Conservation (phyloP, 2,888 invertebrate species). For the Brachyopa scutellaris region DNA sequence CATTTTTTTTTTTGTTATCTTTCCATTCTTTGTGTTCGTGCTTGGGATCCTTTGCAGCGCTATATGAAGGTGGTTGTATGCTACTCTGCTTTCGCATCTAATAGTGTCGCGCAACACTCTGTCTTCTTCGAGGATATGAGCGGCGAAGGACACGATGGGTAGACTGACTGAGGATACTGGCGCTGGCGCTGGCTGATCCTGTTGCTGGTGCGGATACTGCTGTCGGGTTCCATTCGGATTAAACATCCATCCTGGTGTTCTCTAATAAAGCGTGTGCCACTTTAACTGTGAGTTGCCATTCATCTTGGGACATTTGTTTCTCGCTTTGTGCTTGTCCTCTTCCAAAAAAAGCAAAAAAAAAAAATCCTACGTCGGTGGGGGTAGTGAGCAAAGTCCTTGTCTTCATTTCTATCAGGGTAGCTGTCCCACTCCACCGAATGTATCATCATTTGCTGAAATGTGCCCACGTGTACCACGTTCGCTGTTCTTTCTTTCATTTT, state of each 20-base stretch:
- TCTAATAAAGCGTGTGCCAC: conserved; percentile 73
- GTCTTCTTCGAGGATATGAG: conserved; percentile 56
- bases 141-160: conserved; percentile 12
- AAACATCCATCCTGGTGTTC: conserved; percentile 69
- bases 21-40: conserved; percentile 42
- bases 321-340: conserved; percentile 41
- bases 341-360: neutral
- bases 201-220: conserved; percentile 45
- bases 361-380: conserved; percentile 4
- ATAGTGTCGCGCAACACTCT: conserved; percentile 70
- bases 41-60: too few relatives aligned
- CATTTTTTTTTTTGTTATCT: conserved; percentile 24
- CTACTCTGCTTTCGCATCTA: conserved; percentile 38
- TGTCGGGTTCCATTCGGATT: conserved; percentile 70
- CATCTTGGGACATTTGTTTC: conserved; percentile 71
- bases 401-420: conserved; percentile 1
- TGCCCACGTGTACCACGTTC: conserved; percentile 45
- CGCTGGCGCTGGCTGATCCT: conserved; percentile 38
- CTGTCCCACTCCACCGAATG: neutral
- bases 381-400: conserved; percentile 11
- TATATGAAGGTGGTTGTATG: neutral
- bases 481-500: conserved; percentile 25
- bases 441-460: conserved; percentile 23
- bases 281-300: conserved; percentile 72
- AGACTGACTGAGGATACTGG: conserved; percentile 32